Evolutionary conservation across 2,888 invertebrate species (phyloP).

Genomic region (Pammene aurita): DNA sequence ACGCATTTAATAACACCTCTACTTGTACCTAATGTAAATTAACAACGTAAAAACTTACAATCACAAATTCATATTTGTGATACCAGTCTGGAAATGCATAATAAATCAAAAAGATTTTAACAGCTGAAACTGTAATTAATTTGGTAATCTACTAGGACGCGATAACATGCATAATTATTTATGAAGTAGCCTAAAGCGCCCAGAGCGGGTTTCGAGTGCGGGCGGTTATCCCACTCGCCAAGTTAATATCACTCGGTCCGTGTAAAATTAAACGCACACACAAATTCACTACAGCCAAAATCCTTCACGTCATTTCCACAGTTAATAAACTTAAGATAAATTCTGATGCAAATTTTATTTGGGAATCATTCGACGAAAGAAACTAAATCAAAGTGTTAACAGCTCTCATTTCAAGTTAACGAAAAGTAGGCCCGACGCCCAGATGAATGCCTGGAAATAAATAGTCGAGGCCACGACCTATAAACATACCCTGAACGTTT

Average conservation of each 20-base stretch:
- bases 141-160: slow-evolving; percentile 29
- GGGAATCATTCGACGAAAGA: slow-evolving; percentile 12
- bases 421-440: slow-evolving; percentile 27
- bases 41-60: not conserved
- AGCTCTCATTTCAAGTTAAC: slow-evolving; percentile 34
- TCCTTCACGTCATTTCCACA: slow-evolving; percentile 21
- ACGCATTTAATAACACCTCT: not conserved
- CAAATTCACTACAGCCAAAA: slow-evolving; percentile 29
- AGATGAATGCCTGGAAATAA: slow-evolving; percentile 41
- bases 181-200: slow-evolving; percentile 25
- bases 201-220: slow-evolving; percentile 19
- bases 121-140: slow-evolving; percentile 30
- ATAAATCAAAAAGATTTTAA: slow-evolving; percentile 2
- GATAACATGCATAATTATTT: slow-evolving; percentile 41
- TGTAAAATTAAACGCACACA: slow-evolving; percentile 39
- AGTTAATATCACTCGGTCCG: slow-evolving; percentile 33
- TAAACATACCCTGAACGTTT: slow-evolving; percentile 54
- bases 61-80: no score
- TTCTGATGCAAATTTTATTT: slow-evolving; percentile 11
- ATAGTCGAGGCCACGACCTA: slow-evolving; percentile 62
- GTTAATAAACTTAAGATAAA: slow-evolving; percentile 17
- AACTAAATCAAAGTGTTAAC: slow-evolving; percentile 36
- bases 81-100: not conserved
- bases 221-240: slow-evolving; percentile 32
- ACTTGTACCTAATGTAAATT: not conserved